Conservation (phyloP, 2,797 vertebrate species). For the Microtus agrestis region DNA sequence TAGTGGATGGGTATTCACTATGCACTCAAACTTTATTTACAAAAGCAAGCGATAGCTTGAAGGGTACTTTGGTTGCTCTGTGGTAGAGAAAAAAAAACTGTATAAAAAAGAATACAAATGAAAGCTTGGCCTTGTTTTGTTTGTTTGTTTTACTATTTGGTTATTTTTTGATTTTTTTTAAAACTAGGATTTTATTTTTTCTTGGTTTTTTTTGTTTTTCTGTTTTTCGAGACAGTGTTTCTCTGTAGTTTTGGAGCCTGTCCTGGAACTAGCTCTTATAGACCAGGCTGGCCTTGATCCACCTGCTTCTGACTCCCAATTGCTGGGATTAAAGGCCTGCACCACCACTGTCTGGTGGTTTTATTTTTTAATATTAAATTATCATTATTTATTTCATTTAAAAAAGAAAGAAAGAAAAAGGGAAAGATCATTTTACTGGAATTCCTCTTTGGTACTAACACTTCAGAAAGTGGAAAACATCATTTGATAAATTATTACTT, state of each 20-base stretch:
- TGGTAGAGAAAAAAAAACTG: neutral
- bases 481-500: neutral
- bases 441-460: neutral
- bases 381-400: neutral
- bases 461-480: neutral
- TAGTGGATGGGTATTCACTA: neutral
- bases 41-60: neutral
- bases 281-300: too few relatives aligned
- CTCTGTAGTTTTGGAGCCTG: too few relatives aligned
- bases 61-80: neutral
- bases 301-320: too few relatives aligned
- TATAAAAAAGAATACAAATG: neutral
- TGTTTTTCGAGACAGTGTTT: too few relatives aligned
- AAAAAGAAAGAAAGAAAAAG: neutral
- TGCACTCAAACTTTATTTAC: conserved; percentile 8
- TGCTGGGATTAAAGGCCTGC: too few relatives aligned
- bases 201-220: too few relatives aligned
- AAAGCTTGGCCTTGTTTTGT: neutral
- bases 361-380: neutral
- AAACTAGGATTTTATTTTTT: neutral
- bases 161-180: neutral
- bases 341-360: neutral
- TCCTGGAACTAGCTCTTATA: too few relatives aligned
- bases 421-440: neutral
- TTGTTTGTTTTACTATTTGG: neutral